A percentile compares a stretch with the other conserved stretches of the same genome.
These are phyloP conservation scores for Hormaphis cornu DNA, from an alignment of 1,140 invertebrate genomes.

Conservation along the genomic window DNA sequence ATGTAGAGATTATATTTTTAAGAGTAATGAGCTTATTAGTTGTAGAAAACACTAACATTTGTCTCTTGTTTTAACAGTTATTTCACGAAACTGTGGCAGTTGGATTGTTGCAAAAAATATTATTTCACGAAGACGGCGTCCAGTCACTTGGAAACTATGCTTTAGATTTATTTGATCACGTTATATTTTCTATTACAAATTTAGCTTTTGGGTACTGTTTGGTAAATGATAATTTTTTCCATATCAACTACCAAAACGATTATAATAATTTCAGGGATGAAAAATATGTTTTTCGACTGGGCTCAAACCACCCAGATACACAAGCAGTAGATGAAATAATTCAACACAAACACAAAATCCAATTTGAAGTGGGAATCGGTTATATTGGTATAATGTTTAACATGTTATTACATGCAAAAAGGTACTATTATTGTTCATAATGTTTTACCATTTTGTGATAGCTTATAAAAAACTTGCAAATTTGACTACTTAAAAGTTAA, in stretches of 20 bases:
- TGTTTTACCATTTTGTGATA: no score
- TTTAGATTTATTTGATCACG: slow-evolving; percentile 66
- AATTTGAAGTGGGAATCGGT: slow-evolving; percentile 22
- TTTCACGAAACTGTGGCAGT: slow-evolving; percentile 61
- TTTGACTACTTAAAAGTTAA: no score
- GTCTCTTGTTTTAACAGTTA: slow-evolving; percentile 47
- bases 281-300: background rate
- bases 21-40: no score
- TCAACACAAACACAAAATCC: slow-evolving; percentile 18
- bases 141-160: slow-evolving; percentile 57
- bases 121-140: slow-evolving; percentile 62
- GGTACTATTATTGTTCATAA: background rate
- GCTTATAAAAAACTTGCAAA: no score
- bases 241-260: background rate
- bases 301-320: background rate
- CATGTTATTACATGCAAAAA: slow-evolving; percentile 14
- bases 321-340: background rate
- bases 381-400: slow-evolving; percentile 24
- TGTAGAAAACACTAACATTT: no score
- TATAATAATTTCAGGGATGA: background rate
- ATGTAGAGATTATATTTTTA: no score
- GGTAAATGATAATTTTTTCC: background rate
- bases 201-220: background rate
- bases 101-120: slow-evolving; percentile 60
- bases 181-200: slow-evolving; percentile 15